Base-by-base conservation (phyloP, 2,888 invertebrate species). In the Pristionchus exspectatus region DNA sequence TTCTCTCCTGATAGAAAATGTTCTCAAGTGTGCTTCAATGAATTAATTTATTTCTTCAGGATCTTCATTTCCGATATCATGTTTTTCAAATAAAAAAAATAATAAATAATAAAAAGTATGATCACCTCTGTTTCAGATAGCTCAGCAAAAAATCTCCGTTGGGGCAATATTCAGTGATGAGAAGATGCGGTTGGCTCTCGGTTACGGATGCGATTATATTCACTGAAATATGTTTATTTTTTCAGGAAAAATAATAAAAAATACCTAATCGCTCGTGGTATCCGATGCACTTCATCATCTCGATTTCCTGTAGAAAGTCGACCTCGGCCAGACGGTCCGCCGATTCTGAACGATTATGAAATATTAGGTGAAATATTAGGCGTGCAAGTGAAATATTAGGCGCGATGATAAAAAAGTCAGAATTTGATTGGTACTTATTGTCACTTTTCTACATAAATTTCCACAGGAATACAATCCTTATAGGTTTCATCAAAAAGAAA, bases 221-320 rank as follows among this genome's bases (percentile, higher is more conserved):
- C 30, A 87, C 87, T 87, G 24, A 30, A 84, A 99, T 77, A 33
- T 33, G 96, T 87, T 95, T 94, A 95, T 98, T 98, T 91, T 97
- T n/a, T n/a, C n/a, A n/a, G n/a, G 97, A 21, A 98, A 98, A 89
- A 98, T 98, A 77, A 97, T 97, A 97, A 7, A 98, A 98, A 99
- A 98, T 72, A 87, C 87, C 87, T 44, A 87, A 50, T 87, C 69
- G 14, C 21, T 87, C 87, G 21, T 87, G 87, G 44, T 69, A 87
- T 66, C 87, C 87, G n/a, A 87, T 38, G 14, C 50, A 27, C n/a
- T 87, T 87, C 69, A 87, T 87, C 66, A 69, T 44, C 69, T 66
- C 69, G 87, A 87, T 87, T 27, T 87, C 87, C 14, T 69, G 30
- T 4, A 87, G 50, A 27, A 87, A 87, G 12, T 66, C 87, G 5